Conservation (phyloP, 2,113 vertebrate genomes). For the Helogale parvula region DNA sequence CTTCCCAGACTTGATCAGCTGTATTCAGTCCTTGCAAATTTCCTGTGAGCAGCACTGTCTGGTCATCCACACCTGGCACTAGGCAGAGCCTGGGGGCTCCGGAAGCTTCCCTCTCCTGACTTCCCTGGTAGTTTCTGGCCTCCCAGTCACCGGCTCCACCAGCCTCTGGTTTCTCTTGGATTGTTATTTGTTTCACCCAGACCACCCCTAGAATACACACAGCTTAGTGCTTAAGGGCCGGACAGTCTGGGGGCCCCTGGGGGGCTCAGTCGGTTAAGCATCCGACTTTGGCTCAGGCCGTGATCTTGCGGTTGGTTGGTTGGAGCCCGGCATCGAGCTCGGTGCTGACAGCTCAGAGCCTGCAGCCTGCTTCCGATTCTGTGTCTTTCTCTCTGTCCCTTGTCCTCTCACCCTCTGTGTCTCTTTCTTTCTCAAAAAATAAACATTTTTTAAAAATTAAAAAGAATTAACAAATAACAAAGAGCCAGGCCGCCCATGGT, state of each 20-base stretch:
- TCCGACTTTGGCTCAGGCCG: too few species aligned
- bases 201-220: background rate
- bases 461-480: background rate
- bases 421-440: too few species aligned
- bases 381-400: too few species aligned
- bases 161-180: background rate
- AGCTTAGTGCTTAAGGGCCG: background rate
- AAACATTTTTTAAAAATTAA: too few species aligned
- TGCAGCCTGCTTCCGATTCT: too few species aligned
- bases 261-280: too few species aligned
- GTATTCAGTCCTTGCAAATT: background rate
- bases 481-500: background rate
- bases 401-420: too few species aligned
- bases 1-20: background rate
- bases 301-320: too few species aligned
- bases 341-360: too few species aligned
- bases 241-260: too few species aligned
- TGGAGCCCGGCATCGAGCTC: accelerated
- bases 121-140: background rate
- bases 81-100: background rate
- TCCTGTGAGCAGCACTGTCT: background rate
- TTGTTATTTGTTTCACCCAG: background rate
- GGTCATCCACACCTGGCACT: accelerated
- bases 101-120: background rate
- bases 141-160: accelerated